phyloP scores from a whole-genome alignment of 1,140 invertebrate genomes.

The Ptiloglossa arizonensis region DNA sequence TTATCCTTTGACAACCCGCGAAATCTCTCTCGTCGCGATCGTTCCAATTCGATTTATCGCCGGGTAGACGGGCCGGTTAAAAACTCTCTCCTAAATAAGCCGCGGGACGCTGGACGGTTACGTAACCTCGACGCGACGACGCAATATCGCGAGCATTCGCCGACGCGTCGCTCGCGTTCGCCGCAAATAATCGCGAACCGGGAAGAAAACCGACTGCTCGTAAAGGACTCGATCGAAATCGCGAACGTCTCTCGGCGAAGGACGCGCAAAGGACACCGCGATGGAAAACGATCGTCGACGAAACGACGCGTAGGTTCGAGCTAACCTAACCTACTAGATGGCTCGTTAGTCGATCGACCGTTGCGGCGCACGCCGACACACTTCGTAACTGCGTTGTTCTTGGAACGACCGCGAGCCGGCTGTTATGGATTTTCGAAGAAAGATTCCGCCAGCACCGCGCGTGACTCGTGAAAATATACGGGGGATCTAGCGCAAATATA shows the following conservation, averaged over 20 bases:
- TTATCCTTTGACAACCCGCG: constrained; percentile 2
- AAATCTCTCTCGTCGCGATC: neutral
- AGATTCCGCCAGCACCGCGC: constrained; percentile 11
- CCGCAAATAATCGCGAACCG: too few relatives aligned
- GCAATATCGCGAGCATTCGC: too few relatives aligned
- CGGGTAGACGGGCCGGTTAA: too few relatives aligned
- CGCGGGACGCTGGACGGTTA: too few relatives aligned
- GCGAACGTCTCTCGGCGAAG: too few relatives aligned
- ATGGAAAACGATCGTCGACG: neutral
- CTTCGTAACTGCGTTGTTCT: neutral
- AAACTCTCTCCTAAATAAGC: too few relatives aligned
- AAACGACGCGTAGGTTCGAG: neutral
- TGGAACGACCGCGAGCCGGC: constrained; percentile 9
- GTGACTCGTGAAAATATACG: constrained; percentile 47
- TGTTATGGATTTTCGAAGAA: constrained; percentile 47
- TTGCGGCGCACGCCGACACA: neutral
- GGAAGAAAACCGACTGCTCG: too few relatives aligned
- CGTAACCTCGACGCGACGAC: too few relatives aligned
- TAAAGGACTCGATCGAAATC: too few relatives aligned
- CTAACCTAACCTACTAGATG: too few relatives aligned
- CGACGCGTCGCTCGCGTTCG: too few relatives aligned
- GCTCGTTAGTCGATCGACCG: neutral
- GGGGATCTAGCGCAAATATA: constrained; percentile 30
- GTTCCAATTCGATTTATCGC: constrained; percentile 14
- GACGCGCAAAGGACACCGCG: neutral